Evolutionary conservation across 2,113 vertebrate species (phyloP), one percentile per base, ranked within the genome.

Genomic region (Sula dactylatra): DNA sequence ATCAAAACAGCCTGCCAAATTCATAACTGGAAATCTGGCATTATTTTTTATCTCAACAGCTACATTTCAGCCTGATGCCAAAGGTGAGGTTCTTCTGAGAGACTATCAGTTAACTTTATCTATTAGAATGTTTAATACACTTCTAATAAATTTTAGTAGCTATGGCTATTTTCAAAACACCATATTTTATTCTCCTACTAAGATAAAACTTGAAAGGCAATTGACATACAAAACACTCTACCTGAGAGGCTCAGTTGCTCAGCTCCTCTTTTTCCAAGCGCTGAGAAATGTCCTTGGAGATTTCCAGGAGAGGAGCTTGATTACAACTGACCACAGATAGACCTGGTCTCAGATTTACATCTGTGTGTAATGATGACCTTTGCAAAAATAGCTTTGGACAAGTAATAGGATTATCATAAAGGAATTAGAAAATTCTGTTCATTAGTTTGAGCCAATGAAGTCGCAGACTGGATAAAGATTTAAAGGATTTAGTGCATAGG

Each of bases 401-500:
- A 96, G 93, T 99, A 99, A 99, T 99, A 99, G 99, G 99, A 99
- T 99, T 99, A 98, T 56, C 89, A 55, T 96, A 97, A 97, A 97
- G 98, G 98, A 98, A 99, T 99, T 99, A 99, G 97, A 97, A 95
- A 98, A 98, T 97, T 93, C 95, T 91, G 8, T 96, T 98, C 97
- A 96, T 98, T 98, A 98, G 97, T 93, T 91, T 95, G 27, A 89
- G 91, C 95, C 88, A 94, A 98, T 97, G 97, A 95, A 88, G 85
- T 78, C 65, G 40, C 61, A 91, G 93, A 9, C 73, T 97, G 86
- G 36, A 89, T 58, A 86, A 74, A 92, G 97, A 91, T 97, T 98
- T 97, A 97, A 96, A 85, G 92, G 95, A 95, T 97, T 97, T 95
- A 62, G 49, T 96, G 79, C 82, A 86, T 92, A 82, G 86, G 94